A percentile compares a stretch with the other conserved stretches of the same genome.
Conservation (phyloP, 1,140 invertebrate species). For the Lucilia cuprina region DNA sequence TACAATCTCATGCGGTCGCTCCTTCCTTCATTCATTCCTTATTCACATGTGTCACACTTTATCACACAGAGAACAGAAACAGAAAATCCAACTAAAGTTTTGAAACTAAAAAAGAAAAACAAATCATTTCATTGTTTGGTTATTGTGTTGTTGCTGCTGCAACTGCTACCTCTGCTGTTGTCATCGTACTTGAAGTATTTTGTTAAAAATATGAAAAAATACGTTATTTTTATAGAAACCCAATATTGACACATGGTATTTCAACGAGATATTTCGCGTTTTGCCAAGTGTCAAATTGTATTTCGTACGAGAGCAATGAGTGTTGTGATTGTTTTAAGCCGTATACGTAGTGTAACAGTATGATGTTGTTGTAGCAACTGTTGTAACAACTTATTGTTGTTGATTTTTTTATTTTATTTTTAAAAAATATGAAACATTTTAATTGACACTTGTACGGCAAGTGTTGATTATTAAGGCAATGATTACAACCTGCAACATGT, state of each 20-base stretch:
- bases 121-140: constrained; percentile 23
- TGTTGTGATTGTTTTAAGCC: background rate
- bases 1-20: constrained; percentile 4
- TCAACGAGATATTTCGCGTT: constrained; percentile 5
- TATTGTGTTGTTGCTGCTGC: background rate
- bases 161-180: background rate
- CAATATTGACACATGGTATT: constrained; percentile 11
- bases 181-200: background rate
- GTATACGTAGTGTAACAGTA: background rate
- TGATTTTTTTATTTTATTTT: background rate
- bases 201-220: background rate
- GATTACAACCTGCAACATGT: background rate
- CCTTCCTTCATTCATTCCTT: background rate
- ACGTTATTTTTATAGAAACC: background rate
- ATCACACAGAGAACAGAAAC: background rate
- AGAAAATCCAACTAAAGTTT: background rate
- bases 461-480: background rate
- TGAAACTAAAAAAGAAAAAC: background rate
- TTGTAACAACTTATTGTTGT: constrained; percentile 5
- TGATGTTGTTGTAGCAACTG: background rate
- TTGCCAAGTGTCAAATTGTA: constrained; percentile 14
- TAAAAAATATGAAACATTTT: background rate
- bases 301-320: background rate
- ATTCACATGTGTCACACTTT: constrained; percentile 27
- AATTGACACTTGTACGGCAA: background rate